A percentile compares a stretch with the other conserved stretches of the same genome.
Conservation (phyloP, 2,888 invertebrate species). For the Cordilura impudica region DNA sequence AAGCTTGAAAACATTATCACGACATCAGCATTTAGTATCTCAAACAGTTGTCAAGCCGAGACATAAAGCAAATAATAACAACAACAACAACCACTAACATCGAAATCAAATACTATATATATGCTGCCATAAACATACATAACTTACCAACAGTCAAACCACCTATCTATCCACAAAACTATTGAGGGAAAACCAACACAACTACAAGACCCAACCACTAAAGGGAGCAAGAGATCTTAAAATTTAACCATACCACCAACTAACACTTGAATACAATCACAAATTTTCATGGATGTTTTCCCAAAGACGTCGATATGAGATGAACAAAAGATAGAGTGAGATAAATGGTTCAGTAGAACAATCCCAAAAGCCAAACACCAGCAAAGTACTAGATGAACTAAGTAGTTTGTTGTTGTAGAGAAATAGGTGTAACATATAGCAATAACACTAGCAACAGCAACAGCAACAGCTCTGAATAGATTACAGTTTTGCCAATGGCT, state of each 20-base stretch:
- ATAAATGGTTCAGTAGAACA: neutral
- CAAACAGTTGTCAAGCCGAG: constrained; percentile 21
- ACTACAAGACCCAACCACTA: neutral
- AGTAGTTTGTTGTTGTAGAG: neutral
- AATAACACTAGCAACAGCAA: constrained; percentile 7
- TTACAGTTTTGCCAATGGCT: neutral
- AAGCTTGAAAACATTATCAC: constrained; percentile 24
- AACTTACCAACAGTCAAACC: neutral
- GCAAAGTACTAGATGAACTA: constrained; percentile 5
- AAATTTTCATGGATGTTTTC: constrained; percentile 38
- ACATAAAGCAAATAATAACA: constrained; percentile 19
- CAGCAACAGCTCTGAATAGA: constrained; percentile 7
- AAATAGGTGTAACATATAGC: no score
- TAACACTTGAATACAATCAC: constrained; percentile 8
- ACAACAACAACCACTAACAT: constrained; percentile 14
- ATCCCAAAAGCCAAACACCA: neutral
- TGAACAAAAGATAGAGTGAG: neutral
- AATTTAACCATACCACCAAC: neutral
- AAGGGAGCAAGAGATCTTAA: neutral
- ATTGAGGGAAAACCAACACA: neutral
- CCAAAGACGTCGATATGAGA: neutral
- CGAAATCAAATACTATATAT: neutral
- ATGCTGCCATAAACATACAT: neutral
- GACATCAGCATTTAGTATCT: constrained; percentile 41
- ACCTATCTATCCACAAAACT: neutral